These are phyloP conservation scores for Drosophila aff. DNA, from an alignment of 1,140 invertebrate species.

Conservation along the genomic window DNA sequence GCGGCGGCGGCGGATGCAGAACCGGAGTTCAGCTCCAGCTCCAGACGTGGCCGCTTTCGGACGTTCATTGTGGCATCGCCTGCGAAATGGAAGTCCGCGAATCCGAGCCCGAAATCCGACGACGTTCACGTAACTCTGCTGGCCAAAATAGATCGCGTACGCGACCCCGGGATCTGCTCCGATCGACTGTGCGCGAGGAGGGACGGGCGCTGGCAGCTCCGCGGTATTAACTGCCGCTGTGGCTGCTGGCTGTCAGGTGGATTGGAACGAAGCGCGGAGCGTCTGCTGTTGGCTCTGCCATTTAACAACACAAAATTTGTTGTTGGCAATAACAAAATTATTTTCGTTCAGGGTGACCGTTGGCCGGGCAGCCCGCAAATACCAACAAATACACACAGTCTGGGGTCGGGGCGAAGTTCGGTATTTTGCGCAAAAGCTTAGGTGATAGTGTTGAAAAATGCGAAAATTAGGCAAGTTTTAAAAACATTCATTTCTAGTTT, in stretches of 20 bases:
- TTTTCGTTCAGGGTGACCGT: conserved; percentile 36
- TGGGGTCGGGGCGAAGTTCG: too few relatives aligned
- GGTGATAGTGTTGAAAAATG: not conserved
- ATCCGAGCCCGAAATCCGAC: conserved; percentile 15
- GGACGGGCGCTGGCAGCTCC: conserved; percentile 18
- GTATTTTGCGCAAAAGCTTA: conserved; percentile 7
- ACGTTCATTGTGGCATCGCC: conserved; percentile 60
- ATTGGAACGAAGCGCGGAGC: conserved; percentile 24
- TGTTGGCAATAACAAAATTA: conserved; percentile 45
- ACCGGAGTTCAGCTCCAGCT: conserved; percentile 39
- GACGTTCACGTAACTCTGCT: conserved; percentile 34
- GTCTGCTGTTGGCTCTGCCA: conserved; percentile 35
- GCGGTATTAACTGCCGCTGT: conserved; percentile 37
- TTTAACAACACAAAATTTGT: conserved; percentile 47
- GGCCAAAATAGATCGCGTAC: conserved; percentile 17
- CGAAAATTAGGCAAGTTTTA: not conserved
- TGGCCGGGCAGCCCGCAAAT: not conserved
- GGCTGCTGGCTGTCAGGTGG: conserved; percentile 25
- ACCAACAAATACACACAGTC: conserved; percentile 29
- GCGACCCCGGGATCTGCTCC: conserved; percentile 20
- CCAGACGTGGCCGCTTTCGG: conserved; percentile 72
- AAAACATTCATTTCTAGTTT: not conserved
- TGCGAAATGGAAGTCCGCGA: not conserved
- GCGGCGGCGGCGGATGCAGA: conserved; percentile 23
- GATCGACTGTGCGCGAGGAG: not conserved